Percentiles rank a stretch among this genome's conserved stretches.
phyloP scores from a whole-genome alignment of 1,140 invertebrate species.

The Anoplolepis gracilipes region DNA sequence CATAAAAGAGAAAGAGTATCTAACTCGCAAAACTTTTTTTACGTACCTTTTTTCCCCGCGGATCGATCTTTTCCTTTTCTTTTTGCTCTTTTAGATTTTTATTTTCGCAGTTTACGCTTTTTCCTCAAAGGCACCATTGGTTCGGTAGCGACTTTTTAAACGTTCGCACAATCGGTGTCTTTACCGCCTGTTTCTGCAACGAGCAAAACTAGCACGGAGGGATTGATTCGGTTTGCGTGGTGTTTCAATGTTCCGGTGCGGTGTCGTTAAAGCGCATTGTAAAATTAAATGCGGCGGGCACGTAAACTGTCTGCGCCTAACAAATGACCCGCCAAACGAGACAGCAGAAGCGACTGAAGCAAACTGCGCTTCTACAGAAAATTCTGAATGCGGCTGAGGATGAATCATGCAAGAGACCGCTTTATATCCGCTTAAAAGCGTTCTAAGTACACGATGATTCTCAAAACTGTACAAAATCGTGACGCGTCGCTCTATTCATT shows the following conservation, averaged over 20 bases:
- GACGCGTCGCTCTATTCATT: constrained; percentile 10
- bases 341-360: constrained; percentile 16
- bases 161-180: constrained; percentile 3
- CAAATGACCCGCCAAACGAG: constrained; percentile 60
- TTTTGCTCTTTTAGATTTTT: neutral
- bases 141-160: constrained; percentile 4
- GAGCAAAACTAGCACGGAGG: constrained; percentile 15
- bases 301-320: constrained; percentile 68
- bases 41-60: neutral
- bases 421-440: constrained; percentile 27
- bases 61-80: neutral
- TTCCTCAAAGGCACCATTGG: neutral
- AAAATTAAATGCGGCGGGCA: constrained; percentile 67
- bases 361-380: constrained; percentile 46
- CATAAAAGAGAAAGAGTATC: neutral
- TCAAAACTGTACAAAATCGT: constrained; percentile 31
- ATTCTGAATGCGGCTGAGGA: constrained; percentile 35
- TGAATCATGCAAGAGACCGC: constrained; percentile 47
- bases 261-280: constrained; percentile 69
- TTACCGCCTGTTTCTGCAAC: constrained; percentile 8
- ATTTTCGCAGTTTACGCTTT: neutral
- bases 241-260: constrained; percentile 44
- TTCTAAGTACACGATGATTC: constrained; percentile 38
- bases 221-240: constrained; percentile 44
- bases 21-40: neutral